phyloP scores from a whole-genome alignment of 2,797 vertebrate species.

The Molossus alvarezi region DNA sequence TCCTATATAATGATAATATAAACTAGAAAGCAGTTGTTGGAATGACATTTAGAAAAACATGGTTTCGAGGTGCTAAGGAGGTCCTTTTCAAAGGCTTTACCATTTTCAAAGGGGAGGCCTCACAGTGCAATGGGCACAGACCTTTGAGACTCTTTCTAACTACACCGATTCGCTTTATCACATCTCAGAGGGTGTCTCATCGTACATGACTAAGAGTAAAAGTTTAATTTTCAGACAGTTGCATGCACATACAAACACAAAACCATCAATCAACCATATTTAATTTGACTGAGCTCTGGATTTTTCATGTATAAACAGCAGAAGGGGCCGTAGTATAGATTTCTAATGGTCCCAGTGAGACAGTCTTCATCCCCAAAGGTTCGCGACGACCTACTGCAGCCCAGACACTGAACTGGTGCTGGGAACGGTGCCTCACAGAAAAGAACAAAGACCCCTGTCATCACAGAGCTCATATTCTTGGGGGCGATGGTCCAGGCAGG shows the following conservation, averaged over 20 bases:
- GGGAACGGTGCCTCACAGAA: not conserved
- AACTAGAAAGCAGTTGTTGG: conserved; percentile 57
- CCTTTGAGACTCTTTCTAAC: conserved; percentile 35
- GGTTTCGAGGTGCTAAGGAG: not conserved
- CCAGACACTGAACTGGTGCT: not conserved
- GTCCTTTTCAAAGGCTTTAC: not conserved
- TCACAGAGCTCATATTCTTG: not conserved
- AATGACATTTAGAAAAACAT: conserved; percentile 22
- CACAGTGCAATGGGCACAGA: not conserved
- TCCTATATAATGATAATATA: not conserved
- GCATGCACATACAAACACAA: not conserved
- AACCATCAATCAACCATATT: not conserved
- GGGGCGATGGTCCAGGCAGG: not conserved
- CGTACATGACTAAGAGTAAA: conserved; percentile 3
- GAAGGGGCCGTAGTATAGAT: not conserved
- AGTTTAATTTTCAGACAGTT: conserved; percentile 3
- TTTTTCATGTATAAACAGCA: not conserved
- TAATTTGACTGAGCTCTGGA: not conserved
- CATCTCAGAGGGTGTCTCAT: not conserved
- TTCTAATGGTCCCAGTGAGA: not conserved
- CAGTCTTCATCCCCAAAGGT: not conserved
- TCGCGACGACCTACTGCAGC: not conserved
- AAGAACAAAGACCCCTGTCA: not conserved
- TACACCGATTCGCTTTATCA: not conserved
- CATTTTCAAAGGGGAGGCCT: not conserved